A percentile compares a stretch with the other conserved stretches of the same genome.
These are phyloP conservation scores for Pteruthius melanotis DNA, from an alignment of 2,113 vertebrate genomes.

Conservation along the genomic window DNA sequence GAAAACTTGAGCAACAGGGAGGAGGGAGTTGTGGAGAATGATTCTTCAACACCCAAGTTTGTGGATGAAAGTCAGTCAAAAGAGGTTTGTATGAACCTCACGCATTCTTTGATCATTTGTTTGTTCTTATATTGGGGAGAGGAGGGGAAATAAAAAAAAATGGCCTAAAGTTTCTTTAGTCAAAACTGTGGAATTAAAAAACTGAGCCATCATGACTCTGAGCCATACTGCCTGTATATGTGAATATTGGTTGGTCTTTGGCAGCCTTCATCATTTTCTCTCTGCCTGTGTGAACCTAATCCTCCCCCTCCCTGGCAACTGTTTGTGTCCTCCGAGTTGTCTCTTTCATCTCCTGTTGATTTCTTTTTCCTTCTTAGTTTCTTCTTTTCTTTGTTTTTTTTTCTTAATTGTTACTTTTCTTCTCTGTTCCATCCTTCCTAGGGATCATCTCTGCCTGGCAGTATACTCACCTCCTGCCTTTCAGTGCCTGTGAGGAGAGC, in stretches of 20 bases:
- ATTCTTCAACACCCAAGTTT: background rate
- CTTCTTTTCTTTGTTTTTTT: background rate
- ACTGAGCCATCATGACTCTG: background rate
- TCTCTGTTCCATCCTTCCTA: background rate
- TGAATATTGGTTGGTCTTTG: background rate
- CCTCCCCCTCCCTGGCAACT: background rate
- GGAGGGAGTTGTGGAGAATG: accelerated
- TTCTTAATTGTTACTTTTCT: background rate
- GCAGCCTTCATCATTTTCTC: background rate
- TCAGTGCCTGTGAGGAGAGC: background rate
- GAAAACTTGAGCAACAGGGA: background rate
- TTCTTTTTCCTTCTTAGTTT: background rate
- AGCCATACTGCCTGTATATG: background rate
- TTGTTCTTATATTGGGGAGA: background rate
- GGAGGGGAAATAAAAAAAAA: background rate
- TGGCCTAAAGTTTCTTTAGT: background rate
- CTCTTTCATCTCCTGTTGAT: background rate
- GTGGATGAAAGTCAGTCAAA: background rate
- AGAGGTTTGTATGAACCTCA: background rate
- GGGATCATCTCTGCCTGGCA: background rate
- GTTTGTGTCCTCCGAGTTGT: background rate
- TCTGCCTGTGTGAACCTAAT: background rate
- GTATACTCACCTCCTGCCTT: background rate
- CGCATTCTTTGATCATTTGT: background rate
- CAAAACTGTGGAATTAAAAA: background rate